These are phyloP conservation scores for Ylistrum balloti DNA, from an alignment of 1,140 invertebrate genomes.

Conservation along the genomic window DNA sequence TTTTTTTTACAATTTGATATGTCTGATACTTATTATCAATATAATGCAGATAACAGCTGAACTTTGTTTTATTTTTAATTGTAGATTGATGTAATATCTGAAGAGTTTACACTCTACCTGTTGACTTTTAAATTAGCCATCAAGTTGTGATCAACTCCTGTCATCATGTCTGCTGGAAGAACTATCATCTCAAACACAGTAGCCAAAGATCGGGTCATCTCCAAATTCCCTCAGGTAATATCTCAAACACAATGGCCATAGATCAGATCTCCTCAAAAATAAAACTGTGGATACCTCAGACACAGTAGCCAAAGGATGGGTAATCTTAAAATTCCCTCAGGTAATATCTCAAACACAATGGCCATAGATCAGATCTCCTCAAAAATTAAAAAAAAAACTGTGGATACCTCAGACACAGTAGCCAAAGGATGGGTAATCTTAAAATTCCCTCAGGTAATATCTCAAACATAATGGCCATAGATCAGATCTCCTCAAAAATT, in stretches of 20 bases:
- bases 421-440: neutral
- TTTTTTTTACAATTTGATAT: no score
- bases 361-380: conserved; percentile 84
- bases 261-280: no score
- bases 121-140: neutral
- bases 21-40: no score
- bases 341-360: conserved; percentile 79
- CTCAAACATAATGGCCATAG: neutral
- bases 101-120: neutral
- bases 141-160: neutral
- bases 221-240: conserved; percentile 83
- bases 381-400: no score
- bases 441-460: neutral
- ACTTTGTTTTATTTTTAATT: no score
- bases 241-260: neutral
- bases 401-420: conserved; percentile 74
- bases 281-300: no score
- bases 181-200: conserved; percentile 82
- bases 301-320: no score
- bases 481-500: neutral
- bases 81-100: neutral
- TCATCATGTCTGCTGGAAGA: conserved; percentile 70
- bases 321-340: no score
- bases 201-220: conserved; percentile 84
- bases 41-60: no score